Evolutionary conservation across 2,797 vertebrate species (phyloP).

Genomic region (Melanotaenia pygmaea): DNA sequence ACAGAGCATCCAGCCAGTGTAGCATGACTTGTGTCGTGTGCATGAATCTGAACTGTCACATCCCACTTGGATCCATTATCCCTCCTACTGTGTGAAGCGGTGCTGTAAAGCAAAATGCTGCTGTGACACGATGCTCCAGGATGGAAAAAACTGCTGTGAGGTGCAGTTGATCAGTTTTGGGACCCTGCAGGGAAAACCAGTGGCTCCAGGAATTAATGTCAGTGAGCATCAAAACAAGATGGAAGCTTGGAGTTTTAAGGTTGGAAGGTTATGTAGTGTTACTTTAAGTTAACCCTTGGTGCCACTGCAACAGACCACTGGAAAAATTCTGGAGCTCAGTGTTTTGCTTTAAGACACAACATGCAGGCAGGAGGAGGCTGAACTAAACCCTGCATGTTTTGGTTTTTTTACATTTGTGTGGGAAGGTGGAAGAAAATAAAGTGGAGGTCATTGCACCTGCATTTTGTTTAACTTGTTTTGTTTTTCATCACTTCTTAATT

Average conservation of each 20-base stretch:
- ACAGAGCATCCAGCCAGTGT: neutral
- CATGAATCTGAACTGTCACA: slow-evolving; percentile 1
- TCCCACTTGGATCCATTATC: too few species aligned
- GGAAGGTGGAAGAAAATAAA: neutral
- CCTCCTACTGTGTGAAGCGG: too few species aligned
- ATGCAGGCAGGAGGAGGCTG: neutral
- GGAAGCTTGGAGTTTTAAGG: neutral
- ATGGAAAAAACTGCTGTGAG: too few species aligned
- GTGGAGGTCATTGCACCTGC: neutral
- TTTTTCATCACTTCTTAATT: neutral
- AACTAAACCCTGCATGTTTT: neutral
- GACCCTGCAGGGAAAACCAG: too few species aligned
- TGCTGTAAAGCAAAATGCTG: too few species aligned
- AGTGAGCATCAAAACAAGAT: neutral
- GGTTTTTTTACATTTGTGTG: neutral
- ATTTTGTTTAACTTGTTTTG: slow-evolving; percentile 30
- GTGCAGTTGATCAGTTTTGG: too few species aligned
- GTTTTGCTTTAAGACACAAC: neutral
- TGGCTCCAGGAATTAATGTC: too few species aligned
- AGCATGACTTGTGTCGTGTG: neutral
- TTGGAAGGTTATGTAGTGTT: neutral
- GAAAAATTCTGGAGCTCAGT: neutral
- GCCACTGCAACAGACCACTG: neutral
- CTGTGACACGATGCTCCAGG: too few species aligned
- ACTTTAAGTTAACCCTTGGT: neutral